Conservation (phyloP, 23 tunicate genomes). For the Phallusia fumigata region DNA sequence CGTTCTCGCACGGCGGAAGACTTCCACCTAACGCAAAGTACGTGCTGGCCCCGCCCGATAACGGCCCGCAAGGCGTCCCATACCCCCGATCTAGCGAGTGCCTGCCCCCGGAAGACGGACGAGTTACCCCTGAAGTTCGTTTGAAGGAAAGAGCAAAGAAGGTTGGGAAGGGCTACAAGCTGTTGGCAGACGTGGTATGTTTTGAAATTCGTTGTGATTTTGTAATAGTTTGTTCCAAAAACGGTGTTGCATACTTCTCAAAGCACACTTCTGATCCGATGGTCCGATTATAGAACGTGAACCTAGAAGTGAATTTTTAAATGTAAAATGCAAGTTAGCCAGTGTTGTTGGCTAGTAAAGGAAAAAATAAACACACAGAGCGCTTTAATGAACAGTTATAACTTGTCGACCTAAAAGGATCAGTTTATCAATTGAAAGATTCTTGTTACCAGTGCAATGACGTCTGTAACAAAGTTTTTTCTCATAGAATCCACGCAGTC, state of each 20-base stretch:
- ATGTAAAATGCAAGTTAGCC: no score
- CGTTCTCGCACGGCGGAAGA: background rate
- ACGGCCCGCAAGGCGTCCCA: background rate
- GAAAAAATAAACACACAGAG: no score
- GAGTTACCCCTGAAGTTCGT: conserved; percentile 9
- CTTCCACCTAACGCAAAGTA: conserved; percentile 10
- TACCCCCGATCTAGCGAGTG: conserved; percentile 2
- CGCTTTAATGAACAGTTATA: no score
- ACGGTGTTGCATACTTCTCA: no score
- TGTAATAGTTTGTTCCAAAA: no score
- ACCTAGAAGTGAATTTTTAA: no score
- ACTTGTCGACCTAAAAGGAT: no score
- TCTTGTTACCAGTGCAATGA: background rate
- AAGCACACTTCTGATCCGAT: no score
- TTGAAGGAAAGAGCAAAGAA: conserved; percentile 44
- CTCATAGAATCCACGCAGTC: conserved; percentile 15
- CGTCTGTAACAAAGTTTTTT: background rate
- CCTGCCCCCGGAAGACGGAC: background rate
- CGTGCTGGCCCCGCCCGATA: background rate
- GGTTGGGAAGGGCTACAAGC: conserved; percentile 57
- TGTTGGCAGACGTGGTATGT: conserved; percentile 81
- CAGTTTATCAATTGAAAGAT: background rate
- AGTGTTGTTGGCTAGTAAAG: no score
- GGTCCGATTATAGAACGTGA: no score
- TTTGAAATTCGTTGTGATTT: no score